A percentile compares a stretch with the other conserved stretches of the same genome.
These are phyloP conservation scores for Apoderus coryli DNA, from an alignment of 2,888 invertebrate genomes.

Conservation along the genomic window DNA sequence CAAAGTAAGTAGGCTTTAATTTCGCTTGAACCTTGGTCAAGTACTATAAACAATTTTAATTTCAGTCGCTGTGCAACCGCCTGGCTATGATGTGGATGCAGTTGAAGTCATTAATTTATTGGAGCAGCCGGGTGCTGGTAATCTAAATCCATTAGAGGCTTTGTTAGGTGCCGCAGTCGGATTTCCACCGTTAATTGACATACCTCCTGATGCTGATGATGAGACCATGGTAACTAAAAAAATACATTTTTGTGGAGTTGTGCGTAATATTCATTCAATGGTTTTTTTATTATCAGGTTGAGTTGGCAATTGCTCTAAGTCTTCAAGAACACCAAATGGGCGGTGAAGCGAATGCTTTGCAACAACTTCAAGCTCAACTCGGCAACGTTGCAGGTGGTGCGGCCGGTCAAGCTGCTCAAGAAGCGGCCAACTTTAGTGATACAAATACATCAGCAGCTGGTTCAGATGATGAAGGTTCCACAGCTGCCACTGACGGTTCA, in stretches of 20 bases:
- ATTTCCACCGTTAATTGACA: conserved; percentile 69
- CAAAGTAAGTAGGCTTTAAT: no score
- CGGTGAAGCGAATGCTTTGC: conserved; percentile 32
- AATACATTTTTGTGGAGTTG: no score
- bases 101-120: conserved; percentile 27
- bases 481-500: conserved; percentile 88
- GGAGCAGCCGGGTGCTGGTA: conserved; percentile 18
- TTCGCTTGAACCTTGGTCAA: no score
- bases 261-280: no score
- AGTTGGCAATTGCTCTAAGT: conserved; percentile 88
- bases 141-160: conserved; percentile 34
- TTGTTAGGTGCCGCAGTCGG: conserved; percentile 36
- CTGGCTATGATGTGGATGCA: conserved; percentile 21
- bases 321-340: conserved; percentile 40
- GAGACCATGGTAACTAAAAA: conserved; percentile 98
- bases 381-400: conserved; percentile 16
- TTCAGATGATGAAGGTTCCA: conserved; percentile 87
- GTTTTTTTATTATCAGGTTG: no score
- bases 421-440: conserved; percentile 58
- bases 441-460: conserved; percentile 78
- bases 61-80: no score
- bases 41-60: no score
- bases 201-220: conserved; percentile 91
- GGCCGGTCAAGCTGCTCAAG: conserved; percentile 23
- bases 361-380: conserved; percentile 34